These are phyloP conservation scores for Hyles lineata DNA, from an alignment of 2,888 invertebrate genomes.

Conservation along the genomic window DNA sequence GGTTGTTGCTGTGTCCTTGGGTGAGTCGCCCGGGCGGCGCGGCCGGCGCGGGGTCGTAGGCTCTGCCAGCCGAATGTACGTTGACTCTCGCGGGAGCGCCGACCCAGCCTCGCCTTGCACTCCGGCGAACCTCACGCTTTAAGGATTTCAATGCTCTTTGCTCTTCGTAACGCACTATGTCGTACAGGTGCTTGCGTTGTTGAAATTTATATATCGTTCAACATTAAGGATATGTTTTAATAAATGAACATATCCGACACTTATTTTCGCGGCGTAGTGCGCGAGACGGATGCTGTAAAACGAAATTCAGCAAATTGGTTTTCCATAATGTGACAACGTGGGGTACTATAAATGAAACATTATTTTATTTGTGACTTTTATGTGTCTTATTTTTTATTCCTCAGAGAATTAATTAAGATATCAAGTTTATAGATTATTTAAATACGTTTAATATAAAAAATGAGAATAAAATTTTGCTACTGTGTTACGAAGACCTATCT, in stretches of 20 bases:
- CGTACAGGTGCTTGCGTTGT: not conserved
- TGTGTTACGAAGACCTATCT: not conserved
- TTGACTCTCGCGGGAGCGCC: conserved; percentile 33
- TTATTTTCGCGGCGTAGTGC: too few species aligned
- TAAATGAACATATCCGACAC: too few species aligned
- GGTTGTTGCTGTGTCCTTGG: conserved; percentile 25
- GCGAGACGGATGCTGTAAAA: too few species aligned
- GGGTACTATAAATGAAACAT: too few species aligned
- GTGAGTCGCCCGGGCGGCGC: conserved; percentile 24
- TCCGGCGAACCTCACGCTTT: conserved; percentile 9
- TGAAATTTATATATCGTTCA: not conserved
- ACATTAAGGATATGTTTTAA: not conserved
- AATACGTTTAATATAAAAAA: not conserved
- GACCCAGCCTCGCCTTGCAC: conserved; percentile 32
- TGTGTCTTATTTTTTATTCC: too few species aligned
- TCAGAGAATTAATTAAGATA: not conserved
- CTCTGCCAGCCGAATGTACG: conserved; percentile 24
- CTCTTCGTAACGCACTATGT: conserved; percentile 6
- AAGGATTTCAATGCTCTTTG: conserved; percentile 19
- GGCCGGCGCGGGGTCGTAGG: conserved; percentile 30
- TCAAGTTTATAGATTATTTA: not conserved
- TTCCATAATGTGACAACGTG: too few species aligned
- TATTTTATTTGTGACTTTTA: too few species aligned
- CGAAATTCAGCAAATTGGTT: too few species aligned
- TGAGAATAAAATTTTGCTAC: conserved; percentile 1